A percentile compares a stretch with the other conserved stretches of the same genome.
These are phyloP conservation scores for Lepus americanus DNA, from an alignment of 2,113 vertebrate genomes.

Conservation along the genomic window DNA sequence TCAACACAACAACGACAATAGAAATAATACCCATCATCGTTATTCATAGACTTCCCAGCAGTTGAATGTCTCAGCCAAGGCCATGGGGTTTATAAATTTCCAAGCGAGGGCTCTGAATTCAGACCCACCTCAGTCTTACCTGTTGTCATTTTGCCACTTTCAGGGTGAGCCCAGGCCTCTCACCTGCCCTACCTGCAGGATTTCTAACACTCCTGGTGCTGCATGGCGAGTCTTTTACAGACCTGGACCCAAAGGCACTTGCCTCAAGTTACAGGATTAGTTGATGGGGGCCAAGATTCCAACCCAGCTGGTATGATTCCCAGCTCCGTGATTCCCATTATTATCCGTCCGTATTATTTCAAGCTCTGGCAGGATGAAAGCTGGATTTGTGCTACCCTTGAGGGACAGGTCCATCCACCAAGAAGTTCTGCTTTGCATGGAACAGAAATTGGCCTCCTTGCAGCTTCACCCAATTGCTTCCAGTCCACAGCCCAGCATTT, in stretches of 20 bases:
- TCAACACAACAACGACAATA: neutral
- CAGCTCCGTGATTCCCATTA: neutral
- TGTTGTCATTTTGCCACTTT: neutral
- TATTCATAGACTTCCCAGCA: neutral
- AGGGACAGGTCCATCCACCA: neutral
- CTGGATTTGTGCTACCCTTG: neutral
- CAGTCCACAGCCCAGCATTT: constrained; percentile 55
- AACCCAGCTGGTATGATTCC: neutral
- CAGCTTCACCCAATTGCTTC: constrained; percentile 44
- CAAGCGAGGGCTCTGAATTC: neutral
- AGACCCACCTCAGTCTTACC: neutral
- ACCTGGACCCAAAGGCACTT: constrained; percentile 3
- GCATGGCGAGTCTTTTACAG: neutral
- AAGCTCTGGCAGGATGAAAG: neutral
- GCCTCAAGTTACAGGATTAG: neutral
- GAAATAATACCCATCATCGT: no score
- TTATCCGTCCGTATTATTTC: neutral
- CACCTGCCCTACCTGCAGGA: neutral
- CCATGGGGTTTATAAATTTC: neutral
- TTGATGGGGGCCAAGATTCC: neutral
- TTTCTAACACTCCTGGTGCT: neutral
- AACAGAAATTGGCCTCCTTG: constrained; percentile 46
- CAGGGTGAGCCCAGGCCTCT: neutral
- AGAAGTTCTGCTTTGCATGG: neutral
- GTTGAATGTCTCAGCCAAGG: neutral